Base-by-base conservation (phyloP, 2,113 vertebrate genomes). In the Laticauda laticaudata region DNA sequence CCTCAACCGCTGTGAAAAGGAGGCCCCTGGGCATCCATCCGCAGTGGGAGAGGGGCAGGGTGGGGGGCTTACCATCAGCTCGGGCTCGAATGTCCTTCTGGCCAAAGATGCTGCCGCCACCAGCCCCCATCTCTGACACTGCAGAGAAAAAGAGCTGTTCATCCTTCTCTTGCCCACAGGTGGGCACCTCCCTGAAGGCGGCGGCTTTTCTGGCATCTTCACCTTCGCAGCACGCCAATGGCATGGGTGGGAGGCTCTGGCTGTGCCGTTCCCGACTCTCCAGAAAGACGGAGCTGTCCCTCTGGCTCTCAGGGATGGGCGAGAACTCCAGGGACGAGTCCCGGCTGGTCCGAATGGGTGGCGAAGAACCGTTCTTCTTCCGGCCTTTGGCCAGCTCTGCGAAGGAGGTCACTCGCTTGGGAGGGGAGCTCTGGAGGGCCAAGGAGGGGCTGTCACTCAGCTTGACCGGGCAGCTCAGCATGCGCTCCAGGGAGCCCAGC, bases 401-500 rank as follows among this genome's bases (percentile, higher is more conserved):
- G 0, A 99, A 99, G 9, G 99, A 99, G 0, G 99, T 99, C 91
- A 99, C 99, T 5, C 99, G 97, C 2, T 97, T 98, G 0, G 95
- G 97, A 0, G 97, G 97, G 90, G 98, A 98, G 5, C 97, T 96
- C 34, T 98, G 94, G 0, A 97, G 96, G 15, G 96, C 92, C 14
- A 97, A 95, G 29, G 96, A 93, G 1, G 95, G 96, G 53, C 98
- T 97, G 85, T 99, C 98, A 56, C 99, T 99, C 90, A 99, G 97
- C 88, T 98, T 98, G 20, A 99, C 98, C 0, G 99, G 99, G 94
- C 99, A 99, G 96, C 99, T 99, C 94, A 99, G 95, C 99, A 99
- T 99, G 75, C 99, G 98, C 95, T 99, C 99, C 96, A 99, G 95
- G 0, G 99, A 98, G 8, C 98, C 98, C 81, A 99, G 96, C 5